Percentiles rank a stretch among this genome's conserved stretches.
Evolutionary conservation across 2,113 vertebrate species (phyloP).

Genomic region (Gobiocypris rarus): DNA sequence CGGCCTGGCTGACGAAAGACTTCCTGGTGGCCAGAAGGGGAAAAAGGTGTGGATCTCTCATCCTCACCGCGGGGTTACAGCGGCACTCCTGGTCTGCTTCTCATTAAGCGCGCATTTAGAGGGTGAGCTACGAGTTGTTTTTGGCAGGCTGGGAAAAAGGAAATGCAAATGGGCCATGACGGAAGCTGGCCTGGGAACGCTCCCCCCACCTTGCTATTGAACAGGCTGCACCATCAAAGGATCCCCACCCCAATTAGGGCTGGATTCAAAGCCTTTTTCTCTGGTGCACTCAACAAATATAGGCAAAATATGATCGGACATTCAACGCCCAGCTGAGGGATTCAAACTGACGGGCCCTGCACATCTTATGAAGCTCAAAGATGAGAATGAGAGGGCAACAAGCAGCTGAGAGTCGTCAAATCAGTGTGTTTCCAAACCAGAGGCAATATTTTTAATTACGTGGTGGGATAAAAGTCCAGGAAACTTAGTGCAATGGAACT

Average conservation of each 20-base stretch:
- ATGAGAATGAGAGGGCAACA: neutral
- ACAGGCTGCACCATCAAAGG: conserved; percentile 46
- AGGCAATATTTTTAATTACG: neutral
- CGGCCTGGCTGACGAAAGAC: conserved; percentile 40
- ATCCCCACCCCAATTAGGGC: conserved; percentile 49
- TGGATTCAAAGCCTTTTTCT: conserved; percentile 32
- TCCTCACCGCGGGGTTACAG: neutral
- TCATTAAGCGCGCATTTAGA: conserved; percentile 30
- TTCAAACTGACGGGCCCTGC: conserved; percentile 19
- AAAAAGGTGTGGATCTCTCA: conserved; percentile 35
- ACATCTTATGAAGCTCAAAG: conserved; percentile 30
- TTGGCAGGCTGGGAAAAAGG: conserved; percentile 35
- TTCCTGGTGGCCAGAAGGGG: conserved; percentile 24
- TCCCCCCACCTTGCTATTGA: conserved; percentile 13
- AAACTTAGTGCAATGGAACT: conserved; percentile 2
- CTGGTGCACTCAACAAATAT: neutral
- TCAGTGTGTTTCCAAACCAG: neutral
- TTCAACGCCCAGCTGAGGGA: conserved; percentile 14
- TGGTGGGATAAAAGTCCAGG: neutral
- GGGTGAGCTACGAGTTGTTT: conserved; percentile 47
- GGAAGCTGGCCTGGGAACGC: conserved; percentile 26
- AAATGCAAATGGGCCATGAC: conserved; percentile 51
- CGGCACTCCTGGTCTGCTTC: conserved; percentile 26
- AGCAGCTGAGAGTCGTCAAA: neutral
- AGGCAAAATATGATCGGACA: conserved; percentile 11